Base-by-base conservation (phyloP, 2,113 vertebrate genomes). In the Aspidoscelis tigris region DNA sequence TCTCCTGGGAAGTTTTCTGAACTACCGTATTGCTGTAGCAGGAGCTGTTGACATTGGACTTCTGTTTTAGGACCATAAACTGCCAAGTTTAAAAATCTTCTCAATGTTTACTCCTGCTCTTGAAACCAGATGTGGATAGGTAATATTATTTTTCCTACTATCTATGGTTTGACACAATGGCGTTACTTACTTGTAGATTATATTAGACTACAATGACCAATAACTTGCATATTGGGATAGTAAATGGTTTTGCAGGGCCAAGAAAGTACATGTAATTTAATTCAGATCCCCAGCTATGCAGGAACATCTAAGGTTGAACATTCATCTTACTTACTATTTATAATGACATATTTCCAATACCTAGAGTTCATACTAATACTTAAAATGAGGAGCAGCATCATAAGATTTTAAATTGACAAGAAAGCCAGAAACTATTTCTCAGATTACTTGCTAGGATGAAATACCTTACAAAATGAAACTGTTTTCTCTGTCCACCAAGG, bases 1-100 rank as follows among this genome's bases (percentile, higher is more conserved):
- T 85, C 84, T 9, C 85, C 85, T 76, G 84, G 82, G 87, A 89
- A 41, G 58, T 86, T 81, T 85, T 79, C 86, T 53, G 39, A 33
- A 70, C 18, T 70, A 65, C 77, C 88, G 20, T 55, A 83, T 81
- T 81, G 20, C 5, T 81, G 50, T 43, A 14, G 84, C 83, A 91
- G 91, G 55, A 88, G 50, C 58, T 88, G 50, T 66, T 78, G 84
- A 76, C 14, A 1, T 86, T 78, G 3, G 1, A 76, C 24, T n/a
- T 33, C 4, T 22, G 33, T n/a, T 21, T 53, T 41, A 55, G n/a
- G 76, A 41, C 53, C 55, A 39, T 20, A 58, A 16, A 7, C 18
- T 47, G n/a, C 16, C 14, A 66, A 43, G 4, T 22, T 79, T 47
- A 79, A 66, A 6, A 64, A 2, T n/a, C 44, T 43, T 79, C 43